Evolutionary conservation across 2,113 vertebrate genomes (phyloP), one percentile per base, ranked within the genome.

Genomic region (Amphiprion ocellaris): DNA sequence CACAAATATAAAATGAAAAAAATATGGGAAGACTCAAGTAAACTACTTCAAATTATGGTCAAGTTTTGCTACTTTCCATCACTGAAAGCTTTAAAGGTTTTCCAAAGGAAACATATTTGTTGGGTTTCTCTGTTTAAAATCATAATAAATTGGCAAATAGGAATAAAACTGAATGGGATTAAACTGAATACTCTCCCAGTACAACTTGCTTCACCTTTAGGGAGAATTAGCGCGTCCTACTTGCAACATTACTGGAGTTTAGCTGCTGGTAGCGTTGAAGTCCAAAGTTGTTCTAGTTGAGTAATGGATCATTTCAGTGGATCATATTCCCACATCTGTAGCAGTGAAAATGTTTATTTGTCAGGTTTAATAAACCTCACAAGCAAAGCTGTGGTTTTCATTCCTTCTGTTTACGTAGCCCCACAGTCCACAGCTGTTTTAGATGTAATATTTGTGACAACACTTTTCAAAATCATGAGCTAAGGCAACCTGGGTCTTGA

Each of bases 321-420:
- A 24, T 52, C 33, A 33, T 26, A 39, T 68, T 62, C 46, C 50
- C 10, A 44, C 2, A 24, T 37, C n/a, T 46, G n/a, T 11, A 24
- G 30, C 12, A 5, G 17, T 53, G 4, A 44, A 56, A 39, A 23
- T 24, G 44, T 54, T 54, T 1, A 24, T 58, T 44, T 66, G 10
- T 52, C 41, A 58, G 24, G 50, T 56, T 60, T 24, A 50, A 74
- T 69, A 12, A 76, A 69, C 11, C 41, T 54, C 33, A 26, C 5
- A 26, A 60, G 14, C 19, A 21, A 33, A 8, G 17, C 30, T 71
- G 17, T 78, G 56, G 46, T 44, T 74, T 79, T 68, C 52, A 23
- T 55, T 8, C 53, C 44, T 28, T 37, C 0, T 17, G 3, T 24
- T 61, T 28, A 9, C 1, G 33, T 7, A 9, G 33, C 30, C 63